Percentiles rank a stretch among this genome's conserved stretches.
Conservation (phyloP, 2,113 vertebrate genomes). For the Tetrax tetrax region DNA sequence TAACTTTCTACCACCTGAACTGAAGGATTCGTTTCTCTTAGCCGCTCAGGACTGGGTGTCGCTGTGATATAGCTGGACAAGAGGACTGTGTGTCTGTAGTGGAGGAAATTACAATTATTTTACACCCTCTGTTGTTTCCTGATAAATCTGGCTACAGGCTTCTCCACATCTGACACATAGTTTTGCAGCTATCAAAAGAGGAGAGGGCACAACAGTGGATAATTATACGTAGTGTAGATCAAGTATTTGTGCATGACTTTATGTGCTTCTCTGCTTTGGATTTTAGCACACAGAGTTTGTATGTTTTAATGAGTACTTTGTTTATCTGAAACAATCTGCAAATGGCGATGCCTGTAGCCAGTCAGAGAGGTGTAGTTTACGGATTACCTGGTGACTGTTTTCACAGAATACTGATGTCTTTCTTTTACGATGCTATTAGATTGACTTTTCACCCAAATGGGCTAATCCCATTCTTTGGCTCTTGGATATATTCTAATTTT, state of each 20-base stretch:
- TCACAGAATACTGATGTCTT: neutral
- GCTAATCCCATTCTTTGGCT: neutral
- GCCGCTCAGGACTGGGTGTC: neutral
- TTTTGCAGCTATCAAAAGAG: neutral
- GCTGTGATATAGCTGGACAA: neutral
- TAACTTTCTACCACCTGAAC: neutral
- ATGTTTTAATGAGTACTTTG: neutral
- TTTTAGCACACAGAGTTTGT: neutral
- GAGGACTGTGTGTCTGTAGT: neutral
- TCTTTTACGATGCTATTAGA: neutral
- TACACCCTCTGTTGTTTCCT: neutral
- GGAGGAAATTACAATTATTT: neutral
- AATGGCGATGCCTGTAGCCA: neutral
- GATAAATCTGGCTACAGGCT: neutral
- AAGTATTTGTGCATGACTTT: neutral
- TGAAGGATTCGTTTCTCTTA: neutral
- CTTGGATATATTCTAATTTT: neutral
- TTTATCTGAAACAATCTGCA: neutral
- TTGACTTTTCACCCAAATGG: neutral
- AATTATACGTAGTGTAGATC: neutral
- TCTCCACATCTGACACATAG: fast-evolving
- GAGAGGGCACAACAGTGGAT: neutral
- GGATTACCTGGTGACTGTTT: neutral
- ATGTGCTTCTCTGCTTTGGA: neutral
- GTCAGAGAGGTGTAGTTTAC: neutral